Conservation (phyloP, 2,797 vertebrate genomes). For the Urosaurus nigricauda region DNA sequence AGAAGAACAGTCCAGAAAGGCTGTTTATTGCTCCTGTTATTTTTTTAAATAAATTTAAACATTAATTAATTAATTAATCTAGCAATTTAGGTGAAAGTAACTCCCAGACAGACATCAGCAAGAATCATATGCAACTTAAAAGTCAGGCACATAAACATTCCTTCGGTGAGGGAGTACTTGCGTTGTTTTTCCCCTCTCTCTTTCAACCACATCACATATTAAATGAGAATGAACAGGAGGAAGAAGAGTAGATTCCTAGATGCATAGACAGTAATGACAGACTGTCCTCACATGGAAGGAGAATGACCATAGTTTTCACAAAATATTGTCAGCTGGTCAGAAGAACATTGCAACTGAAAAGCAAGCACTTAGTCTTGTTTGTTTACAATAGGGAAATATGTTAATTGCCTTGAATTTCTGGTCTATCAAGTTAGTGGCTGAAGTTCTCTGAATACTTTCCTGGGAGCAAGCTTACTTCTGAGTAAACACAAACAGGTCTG, state of each 20-base stretch:
- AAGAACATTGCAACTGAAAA: conserved; percentile 30
- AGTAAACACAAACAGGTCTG: neutral
- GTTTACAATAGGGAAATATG: conserved; percentile 26
- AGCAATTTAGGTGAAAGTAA: conserved; percentile 24
- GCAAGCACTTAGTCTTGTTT: neutral
- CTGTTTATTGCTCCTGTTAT: conserved; percentile 3
- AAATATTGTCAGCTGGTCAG: conserved; percentile 15
- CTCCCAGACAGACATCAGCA: neutral
- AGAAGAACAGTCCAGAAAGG: conserved; percentile 41
- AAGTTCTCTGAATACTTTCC: neutral
- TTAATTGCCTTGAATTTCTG: conserved; percentile 43
- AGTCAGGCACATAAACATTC: neutral
- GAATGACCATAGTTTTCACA: neutral
- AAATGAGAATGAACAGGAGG: conserved; percentile 25
- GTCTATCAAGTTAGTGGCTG: conserved; percentile 20
- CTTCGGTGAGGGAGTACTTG: neutral
- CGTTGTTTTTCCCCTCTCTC: conserved; percentile 8
- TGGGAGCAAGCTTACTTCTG: neutral
- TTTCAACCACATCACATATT: conserved; percentile 28
- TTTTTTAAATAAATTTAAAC: conserved; percentile 7
- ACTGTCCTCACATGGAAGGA: conserved; percentile 16
- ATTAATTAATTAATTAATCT: neutral
- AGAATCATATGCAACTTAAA: conserved; percentile 5
- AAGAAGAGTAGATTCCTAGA: neutral
- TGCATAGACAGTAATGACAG: neutral